Evolutionary conservation across 1,140 invertebrate species (phyloP).

Genomic region (Sinonovacula constricta): DNA sequence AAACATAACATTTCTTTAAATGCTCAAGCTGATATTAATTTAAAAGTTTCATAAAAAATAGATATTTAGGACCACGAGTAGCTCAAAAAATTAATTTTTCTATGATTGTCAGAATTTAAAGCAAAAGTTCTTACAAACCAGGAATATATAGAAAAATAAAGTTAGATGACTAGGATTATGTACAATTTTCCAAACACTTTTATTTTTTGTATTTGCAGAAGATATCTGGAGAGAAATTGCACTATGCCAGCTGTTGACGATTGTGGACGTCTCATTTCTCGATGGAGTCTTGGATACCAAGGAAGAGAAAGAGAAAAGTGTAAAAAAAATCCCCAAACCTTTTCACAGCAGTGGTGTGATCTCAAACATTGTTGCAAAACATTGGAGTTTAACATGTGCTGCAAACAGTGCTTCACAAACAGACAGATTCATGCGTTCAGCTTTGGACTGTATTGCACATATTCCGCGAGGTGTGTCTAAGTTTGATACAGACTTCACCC

Average conservation of each 20-base stretch:
- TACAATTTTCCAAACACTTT: no score
- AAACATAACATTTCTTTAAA: no score
- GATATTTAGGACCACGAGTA: no score
- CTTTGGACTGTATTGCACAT: slow-evolving; percentile 66
- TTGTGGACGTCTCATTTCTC: slow-evolving; percentile 73
- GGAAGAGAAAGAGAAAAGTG: slow-evolving; percentile 56
- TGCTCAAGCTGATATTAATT: no score
- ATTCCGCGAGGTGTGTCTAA: slow-evolving; percentile 61
- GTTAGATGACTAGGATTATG: no score
- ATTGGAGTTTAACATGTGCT: slow-evolving; percentile 54
- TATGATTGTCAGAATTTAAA: no score
- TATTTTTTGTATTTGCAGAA: slow-evolving; percentile 64
- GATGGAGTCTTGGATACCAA: slow-evolving; percentile 70
- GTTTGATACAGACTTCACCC: slow-evolving; percentile 49
- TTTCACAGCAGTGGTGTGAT: slow-evolving; percentile 59
- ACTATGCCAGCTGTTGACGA: slow-evolving; percentile 70
- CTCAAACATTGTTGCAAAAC: slow-evolving; percentile 64
- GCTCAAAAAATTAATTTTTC: no score
- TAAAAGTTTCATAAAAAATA: no score
- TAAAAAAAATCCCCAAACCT: slow-evolving; percentile 57
- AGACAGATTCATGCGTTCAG: slow-evolving; percentile 63
- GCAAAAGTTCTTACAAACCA: no score
- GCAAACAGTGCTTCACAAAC: slow-evolving; percentile 44
- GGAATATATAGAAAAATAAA: no score
- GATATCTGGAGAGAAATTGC: slow-evolving; percentile 73